Evolutionary conservation across 2,797 vertebrate species (phyloP), one percentile per base, ranked within the genome.

Genomic region (Rhabdomys pumilio): DNA sequence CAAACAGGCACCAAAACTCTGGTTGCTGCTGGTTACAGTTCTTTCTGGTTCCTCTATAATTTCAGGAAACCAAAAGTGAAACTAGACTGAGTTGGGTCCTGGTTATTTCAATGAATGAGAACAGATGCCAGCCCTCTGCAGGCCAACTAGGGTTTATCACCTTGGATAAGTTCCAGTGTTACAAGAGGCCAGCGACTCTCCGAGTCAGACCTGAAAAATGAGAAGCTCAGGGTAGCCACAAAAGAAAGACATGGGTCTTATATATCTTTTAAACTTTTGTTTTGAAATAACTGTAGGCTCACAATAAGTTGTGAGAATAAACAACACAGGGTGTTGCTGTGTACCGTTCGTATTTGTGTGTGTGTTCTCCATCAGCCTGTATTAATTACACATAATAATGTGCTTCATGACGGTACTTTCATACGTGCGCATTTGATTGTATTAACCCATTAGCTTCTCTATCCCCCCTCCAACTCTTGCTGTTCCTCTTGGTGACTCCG

Each of bases 61-160:
- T 92, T 92, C 82, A 8, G 65, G 75, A 90, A 97, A 97, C 0
- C 65, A 77, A 95, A 97, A 98, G 44, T 95, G 95, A 98, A 97
- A 95, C 82, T 89, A 61, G 24, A 76, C 55, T 4, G 59, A 88
- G 31, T 22, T 2, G 10, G 83, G 4, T 81, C 59, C 38, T 15
- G 11, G 72, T 67, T 79, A 67, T 47, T 75, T 75, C 59, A 76
- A 29, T 26, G 72, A 53, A 59, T 13, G 26, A 20, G 77, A 65
- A 72, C 63, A 90, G 29, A 59, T 2, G 19, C 67, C 59, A 57
- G 57, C 38, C 13, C 47, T 47, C 12, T 26, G 75, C 9, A 20
- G 53, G 17, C 75, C 59, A 15, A 41, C 20, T 31, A 61, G 57
- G 57, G 80, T 72, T 57, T 89, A n/a, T 55, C 1, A 0, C 29